These are phyloP conservation scores for Ianthella basta DNA, from an alignment of 37 sponge, comb jelly and placozoan species.

Conservation along the genomic window DNA sequence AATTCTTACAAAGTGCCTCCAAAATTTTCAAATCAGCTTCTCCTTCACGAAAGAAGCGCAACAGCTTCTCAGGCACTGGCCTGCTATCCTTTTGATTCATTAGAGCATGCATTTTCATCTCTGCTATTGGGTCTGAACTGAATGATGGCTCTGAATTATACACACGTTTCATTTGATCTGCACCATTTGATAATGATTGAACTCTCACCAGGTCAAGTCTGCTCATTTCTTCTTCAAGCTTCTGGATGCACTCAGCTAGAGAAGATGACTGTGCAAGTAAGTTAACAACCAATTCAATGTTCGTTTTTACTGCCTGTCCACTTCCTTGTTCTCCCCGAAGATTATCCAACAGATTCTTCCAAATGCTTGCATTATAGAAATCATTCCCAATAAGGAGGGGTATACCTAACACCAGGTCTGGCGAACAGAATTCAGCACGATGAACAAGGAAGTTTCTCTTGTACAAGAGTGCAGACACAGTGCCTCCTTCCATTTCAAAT, in stretches of 20 bases:
- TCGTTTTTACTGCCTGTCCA: neutral
- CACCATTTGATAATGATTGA: neutral
- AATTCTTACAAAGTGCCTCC: conserved; percentile 1
- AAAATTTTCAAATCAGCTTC: neutral
- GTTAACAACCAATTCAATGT: neutral
- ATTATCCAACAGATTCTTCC: neutral
- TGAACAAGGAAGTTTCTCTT: conserved; percentile 13
- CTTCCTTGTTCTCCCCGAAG: too few relatives aligned
- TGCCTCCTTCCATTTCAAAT: conserved; percentile 43
- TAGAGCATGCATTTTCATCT: neutral
- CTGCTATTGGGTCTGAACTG: neutral
- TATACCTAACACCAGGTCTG: conserved; percentile 40
- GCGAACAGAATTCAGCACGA: conserved; percentile 19
- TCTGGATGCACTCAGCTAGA: neutral
- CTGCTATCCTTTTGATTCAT: neutral
- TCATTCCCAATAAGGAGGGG: conserved; percentile 73
- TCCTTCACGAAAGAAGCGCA: neutral
- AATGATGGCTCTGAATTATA: neutral
- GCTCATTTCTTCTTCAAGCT: too few relatives aligned
- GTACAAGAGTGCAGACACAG: conserved; percentile 58
- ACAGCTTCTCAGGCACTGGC: neutral
- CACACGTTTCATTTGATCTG: neutral
- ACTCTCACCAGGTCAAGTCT: neutral
- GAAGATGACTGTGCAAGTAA: neutral
- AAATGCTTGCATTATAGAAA: conserved; percentile 29